Base-by-base conservation (phyloP, 2,888 invertebrate species). In the Phengaris arion region DNA sequence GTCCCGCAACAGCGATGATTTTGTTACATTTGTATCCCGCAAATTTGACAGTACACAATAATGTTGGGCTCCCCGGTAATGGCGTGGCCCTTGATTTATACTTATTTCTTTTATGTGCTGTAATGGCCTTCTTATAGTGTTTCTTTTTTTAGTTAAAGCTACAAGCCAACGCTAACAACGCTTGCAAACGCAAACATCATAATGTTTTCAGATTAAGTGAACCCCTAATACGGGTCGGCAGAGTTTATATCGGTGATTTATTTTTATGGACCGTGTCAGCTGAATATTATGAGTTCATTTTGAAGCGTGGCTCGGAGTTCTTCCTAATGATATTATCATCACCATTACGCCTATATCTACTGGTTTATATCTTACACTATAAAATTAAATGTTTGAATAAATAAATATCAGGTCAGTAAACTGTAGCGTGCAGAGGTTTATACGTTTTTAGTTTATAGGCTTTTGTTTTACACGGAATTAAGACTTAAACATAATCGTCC, bases 41-140 rank as follows among this genome's bases (percentile, higher is more conserved):
- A 88, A 89, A 90, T 89, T 88, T 89, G 89, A 88, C 87, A 87
- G 87, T 81, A 85, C 83, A 90, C 89, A 90, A 91, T 89, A 91
- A 89, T 86, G 87, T 83, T 84, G 83, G 85, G 83, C 86, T 82
- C 83, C 83, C 84, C 85, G 81, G 86, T 91, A 92, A 93, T 91
- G 88, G 91, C 85, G 83, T 89, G 83, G 83, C 83, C 83, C 87
- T 91, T 90, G 91, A 92, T 92, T 92, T 92, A 92, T 91, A 89
- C 88, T 87, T 89, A 87, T 90, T 91, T 89, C 90, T 91, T 92
- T 92, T 92, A 91, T 92, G 90, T 87, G 84, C 86, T 87, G 82
- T 86, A 91, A 91, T 91, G 86, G 87, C 85, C 89, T 88, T 88
- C 86, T 88, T 86, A 86, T 86, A 88, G 86, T 85, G 86, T 86